phyloP scores from a whole-genome alignment of 1,140 invertebrate species.

The Drosophila teissieri region DNA sequence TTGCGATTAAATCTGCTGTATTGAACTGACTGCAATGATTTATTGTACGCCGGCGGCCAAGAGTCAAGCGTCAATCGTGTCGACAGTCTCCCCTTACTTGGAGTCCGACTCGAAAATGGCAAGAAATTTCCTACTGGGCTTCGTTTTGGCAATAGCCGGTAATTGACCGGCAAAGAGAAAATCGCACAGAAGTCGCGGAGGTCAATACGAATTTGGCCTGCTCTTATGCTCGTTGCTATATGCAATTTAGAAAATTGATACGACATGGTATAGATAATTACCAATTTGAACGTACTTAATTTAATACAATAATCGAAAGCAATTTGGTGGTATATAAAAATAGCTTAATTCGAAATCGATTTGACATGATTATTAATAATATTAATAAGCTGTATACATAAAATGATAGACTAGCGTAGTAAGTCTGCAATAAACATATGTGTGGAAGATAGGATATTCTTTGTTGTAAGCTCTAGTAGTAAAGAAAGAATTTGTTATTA shows the following conservation, averaged over 20 bases:
- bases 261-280: not conserved
- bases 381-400: too few relatives aligned
- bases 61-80: constrained; percentile 67
- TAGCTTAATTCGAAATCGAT: not conserved
- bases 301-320: not conserved
- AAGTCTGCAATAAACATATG: too few relatives aligned
- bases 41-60: constrained; percentile 63
- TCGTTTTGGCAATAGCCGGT: constrained; percentile 43
- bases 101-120: constrained; percentile 50
- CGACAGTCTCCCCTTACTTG: constrained; percentile 55
- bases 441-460: too few relatives aligned
- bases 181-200: constrained; percentile 14
- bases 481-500: too few relatives aligned
- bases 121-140: constrained; percentile 64
- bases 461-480: too few relatives aligned
- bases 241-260: constrained; percentile 15
- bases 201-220: constrained; percentile 14
- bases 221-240: constrained; percentile 2
- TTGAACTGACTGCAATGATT: constrained; percentile 55
- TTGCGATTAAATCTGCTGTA: constrained; percentile 30
- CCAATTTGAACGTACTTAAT: not conserved
- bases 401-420: too few relatives aligned
- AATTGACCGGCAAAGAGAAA: constrained; percentile 55
- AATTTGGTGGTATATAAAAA: not conserved
- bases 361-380: too few relatives aligned